Base-by-base conservation (phyloP, 1,140 invertebrate species). In the Megalonaias nervosa region DNA sequence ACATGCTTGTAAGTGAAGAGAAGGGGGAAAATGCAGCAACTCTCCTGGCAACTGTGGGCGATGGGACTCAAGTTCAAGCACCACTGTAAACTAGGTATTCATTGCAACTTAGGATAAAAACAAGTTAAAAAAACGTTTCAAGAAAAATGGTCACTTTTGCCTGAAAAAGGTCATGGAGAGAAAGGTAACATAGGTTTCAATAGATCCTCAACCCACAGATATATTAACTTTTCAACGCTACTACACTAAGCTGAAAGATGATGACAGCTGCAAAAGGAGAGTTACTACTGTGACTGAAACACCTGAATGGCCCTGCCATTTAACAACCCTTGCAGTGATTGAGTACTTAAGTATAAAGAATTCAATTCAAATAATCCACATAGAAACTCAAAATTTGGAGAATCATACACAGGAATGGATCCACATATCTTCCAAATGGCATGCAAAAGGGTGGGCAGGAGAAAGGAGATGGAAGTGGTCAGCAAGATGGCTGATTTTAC, bases 371-470 rank as follows among this genome's bases (percentile, higher is more conserved):
- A 73, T 16, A 73, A 11, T 12, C 19, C 71, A 6, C 71, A 73
- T 73, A 62, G 71, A 12, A 73, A 73, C 65, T 64, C 71, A 55
- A 73, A 64, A 56, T 19, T 16, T 4, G 61, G 71, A 5, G 61
- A 65, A 61, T 11, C 55, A 14, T 73, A 73, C 26, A 73, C 13
- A 65, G 16, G 71, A 23, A 73, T 62, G 14, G 1, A 65, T 13
- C 61, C 61, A 19, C 4, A 19, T n/a, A 73, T 73, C 17, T 1
- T 73, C 15, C 23, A 65, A 65, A 65, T 9, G 19, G 71, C 71
- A 15, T 17, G 21, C 5, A 23, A 65, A 9, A 38, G 3, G 9
- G 62, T 66, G 14, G 31, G 62, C 2, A 55, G 48, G 17, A 65
- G 38, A 6, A 65, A 38, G 11, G 48, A 60, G 13, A 55, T 62